Conservation (phyloP, 2,888 invertebrate species). For the Xanthia icteritia region DNA sequence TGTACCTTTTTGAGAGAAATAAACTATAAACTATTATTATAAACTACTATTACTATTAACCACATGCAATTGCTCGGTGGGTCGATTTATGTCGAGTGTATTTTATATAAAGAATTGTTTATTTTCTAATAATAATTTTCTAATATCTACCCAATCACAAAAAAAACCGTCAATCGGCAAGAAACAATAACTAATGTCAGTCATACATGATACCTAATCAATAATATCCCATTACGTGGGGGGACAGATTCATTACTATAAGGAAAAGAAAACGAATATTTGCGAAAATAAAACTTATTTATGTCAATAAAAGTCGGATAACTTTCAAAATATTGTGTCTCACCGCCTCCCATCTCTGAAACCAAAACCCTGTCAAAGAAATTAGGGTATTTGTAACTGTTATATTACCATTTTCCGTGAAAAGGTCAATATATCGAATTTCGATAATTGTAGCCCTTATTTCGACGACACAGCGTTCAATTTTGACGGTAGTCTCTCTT, state of each 20-base stretch:
- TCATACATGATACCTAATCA: constrained; percentile 44
- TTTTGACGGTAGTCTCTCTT: neutral
- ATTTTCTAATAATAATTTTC: neutral
- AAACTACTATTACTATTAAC: too few species aligned
- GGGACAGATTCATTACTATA: constrained; percentile 37
- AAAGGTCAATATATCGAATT: neutral
- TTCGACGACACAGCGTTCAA: neutral
- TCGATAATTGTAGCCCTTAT: constrained; percentile 23
- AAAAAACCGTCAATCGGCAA: constrained; percentile 6
- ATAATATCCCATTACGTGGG: constrained; percentile 30
- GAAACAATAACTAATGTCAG: constrained; percentile 43
- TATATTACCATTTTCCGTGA: neutral
- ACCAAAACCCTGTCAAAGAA: constrained; percentile 70
- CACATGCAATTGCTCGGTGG: too few species aligned
- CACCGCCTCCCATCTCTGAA: constrained; percentile 56
- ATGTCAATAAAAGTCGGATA: constrained; percentile 61
- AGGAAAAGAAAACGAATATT: constrained; percentile 45
- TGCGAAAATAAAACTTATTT: constrained; percentile 48
- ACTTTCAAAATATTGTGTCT: constrained; percentile 60
- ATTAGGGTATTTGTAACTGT: constrained; percentile 61
- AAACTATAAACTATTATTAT: too few species aligned
- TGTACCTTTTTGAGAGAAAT: too few species aligned
- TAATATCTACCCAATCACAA: constrained; percentile 20
- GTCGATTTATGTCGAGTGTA: too few species aligned
- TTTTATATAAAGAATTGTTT: neutral